These are phyloP conservation scores for Rachycentron canadum DNA, from an alignment of 2,797 vertebrate species.

Conservation along the genomic window DNA sequence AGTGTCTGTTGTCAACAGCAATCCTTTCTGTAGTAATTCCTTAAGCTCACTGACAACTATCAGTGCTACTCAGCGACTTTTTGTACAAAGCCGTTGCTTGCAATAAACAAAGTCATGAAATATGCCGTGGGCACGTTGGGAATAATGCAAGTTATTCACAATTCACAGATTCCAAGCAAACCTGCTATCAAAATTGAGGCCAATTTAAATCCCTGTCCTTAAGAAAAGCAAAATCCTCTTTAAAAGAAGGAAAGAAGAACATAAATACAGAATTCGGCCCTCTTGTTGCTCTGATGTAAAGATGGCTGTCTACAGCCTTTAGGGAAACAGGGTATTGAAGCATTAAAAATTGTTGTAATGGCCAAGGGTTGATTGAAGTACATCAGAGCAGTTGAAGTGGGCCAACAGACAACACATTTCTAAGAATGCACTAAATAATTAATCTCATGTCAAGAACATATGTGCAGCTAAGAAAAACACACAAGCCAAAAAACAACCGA, in stretches of 20 bases:
- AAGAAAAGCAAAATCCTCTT: slow-evolving; percentile 41
- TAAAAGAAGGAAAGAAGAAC: slow-evolving; percentile 43
- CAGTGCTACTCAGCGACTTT: neutral
- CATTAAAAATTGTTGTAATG: slow-evolving; percentile 28
- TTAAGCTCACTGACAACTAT: slow-evolving; percentile 22
- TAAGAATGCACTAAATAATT: slow-evolving; percentile 52
- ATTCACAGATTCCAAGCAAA: slow-evolving; percentile 22
- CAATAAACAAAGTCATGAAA: slow-evolving; percentile 42
- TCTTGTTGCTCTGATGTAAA: slow-evolving; percentile 65
- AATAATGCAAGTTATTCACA: slow-evolving; percentile 38
- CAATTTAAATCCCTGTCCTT: slow-evolving; percentile 47
- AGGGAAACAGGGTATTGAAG: slow-evolving; percentile 24
- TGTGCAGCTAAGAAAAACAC: slow-evolving; percentile 54
- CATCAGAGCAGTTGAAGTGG: slow-evolving; percentile 50
- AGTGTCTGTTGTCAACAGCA: neutral
- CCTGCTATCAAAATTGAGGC: slow-evolving; percentile 35
- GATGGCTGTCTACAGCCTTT: slow-evolving; percentile 37
- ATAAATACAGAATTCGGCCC: slow-evolving; percentile 62
- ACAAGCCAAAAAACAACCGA: slow-evolving; percentile 47
- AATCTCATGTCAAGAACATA: slow-evolving; percentile 40
- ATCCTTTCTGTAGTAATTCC: neutral
- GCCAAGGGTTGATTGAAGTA: slow-evolving; percentile 35
- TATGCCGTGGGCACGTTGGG: slow-evolving; percentile 48
- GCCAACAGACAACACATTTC: slow-evolving; percentile 41
- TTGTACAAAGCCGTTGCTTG: neutral